A percentile compares a stretch with the other conserved stretches of the same genome.
Evolutionary conservation across 2,888 invertebrate species (phyloP).

Genomic region (Mactromeris polynyma): DNA sequence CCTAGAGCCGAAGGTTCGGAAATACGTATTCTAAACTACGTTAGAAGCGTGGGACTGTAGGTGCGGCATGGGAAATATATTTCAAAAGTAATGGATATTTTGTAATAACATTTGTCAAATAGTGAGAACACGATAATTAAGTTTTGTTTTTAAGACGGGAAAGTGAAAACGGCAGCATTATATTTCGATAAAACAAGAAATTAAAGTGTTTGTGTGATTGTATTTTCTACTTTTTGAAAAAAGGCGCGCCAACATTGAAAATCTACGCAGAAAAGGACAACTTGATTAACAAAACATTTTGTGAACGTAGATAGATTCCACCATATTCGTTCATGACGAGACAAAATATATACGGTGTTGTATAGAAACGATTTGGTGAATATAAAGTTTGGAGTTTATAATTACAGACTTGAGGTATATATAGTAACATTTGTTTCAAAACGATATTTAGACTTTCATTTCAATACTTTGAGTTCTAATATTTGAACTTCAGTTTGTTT

Average conservation of each 20-base stretch:
- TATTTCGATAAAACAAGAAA: neutral
- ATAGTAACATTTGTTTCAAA: neutral
- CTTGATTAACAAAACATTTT: neutral
- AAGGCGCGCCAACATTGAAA: neutral
- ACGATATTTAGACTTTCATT: too few relatives aligned
- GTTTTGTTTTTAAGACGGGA: neutral
- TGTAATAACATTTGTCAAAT: neutral
- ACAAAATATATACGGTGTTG: neutral
- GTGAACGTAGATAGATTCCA: neutral
- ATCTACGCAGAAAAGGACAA: neutral
- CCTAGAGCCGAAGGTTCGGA: constrained; percentile 6
- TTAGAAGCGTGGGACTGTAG: neutral
- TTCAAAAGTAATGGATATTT: neutral
- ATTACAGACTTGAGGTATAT: neutral
- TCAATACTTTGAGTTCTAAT: too few relatives aligned
- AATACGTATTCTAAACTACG: neutral
- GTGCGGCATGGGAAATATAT: neutral
- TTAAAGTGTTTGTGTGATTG: neutral
- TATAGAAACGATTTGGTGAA: neutral
- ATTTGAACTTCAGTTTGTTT: too few relatives aligned
- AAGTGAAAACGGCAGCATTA: neutral
- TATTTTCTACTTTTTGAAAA: neutral
- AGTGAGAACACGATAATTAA: neutral
- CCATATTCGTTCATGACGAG: neutral
- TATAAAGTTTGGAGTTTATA: neutral